Evolutionary conservation across 2,113 vertebrate species (phyloP), one percentile per base, ranked within the genome.

Genomic region (Pseudorasbora parva): DNA sequence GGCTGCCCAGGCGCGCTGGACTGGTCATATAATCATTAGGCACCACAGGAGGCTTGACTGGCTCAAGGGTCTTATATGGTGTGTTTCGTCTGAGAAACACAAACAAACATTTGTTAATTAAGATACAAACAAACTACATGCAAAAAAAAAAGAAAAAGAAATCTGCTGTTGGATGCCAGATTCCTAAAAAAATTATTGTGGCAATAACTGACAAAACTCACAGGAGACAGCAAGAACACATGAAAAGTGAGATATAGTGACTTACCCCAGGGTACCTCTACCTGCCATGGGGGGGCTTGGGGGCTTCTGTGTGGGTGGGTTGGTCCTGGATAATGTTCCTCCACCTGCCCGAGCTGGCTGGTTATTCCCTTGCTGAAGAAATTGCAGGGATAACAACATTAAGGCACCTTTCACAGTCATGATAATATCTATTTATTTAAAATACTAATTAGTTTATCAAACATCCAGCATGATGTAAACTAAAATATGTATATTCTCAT

Each of bases 11-110:
- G 54, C 97, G 93, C 37, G 97, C 97, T 54, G 98, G 98, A 92
- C 98, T 99, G n/a, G 97, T 99, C 97, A 99, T 99, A 91, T 99
- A 99, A 94, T 99, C 98, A 71, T 98, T 99, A 30, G 98, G 98
- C 87, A 99, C 96, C 77, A 96, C 97, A 3, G 98, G 98, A 0
- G 97, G 97, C 84, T 98, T 98, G 83, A 99, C 98, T 1, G 97
- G 98, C 89, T 99, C 98, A 93, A 98, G 90, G 43, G 97, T 99
- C 92, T 98, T 99, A 85, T 99, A 99, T 41, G 97, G 96, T 88
- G 97, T 99, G 93, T 97, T 99, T 87, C 97, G 94, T 78, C 97
- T 99, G 88, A 60, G 33, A 86, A 47, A 69, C 66, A 75, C 10
- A 78, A 23, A 83, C n/a, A 81, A 7, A 80, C 1, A 84, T 54